Base-by-base conservation (phyloP, 2,797 vertebrate species). In the Oreortyx pictus region DNA sequence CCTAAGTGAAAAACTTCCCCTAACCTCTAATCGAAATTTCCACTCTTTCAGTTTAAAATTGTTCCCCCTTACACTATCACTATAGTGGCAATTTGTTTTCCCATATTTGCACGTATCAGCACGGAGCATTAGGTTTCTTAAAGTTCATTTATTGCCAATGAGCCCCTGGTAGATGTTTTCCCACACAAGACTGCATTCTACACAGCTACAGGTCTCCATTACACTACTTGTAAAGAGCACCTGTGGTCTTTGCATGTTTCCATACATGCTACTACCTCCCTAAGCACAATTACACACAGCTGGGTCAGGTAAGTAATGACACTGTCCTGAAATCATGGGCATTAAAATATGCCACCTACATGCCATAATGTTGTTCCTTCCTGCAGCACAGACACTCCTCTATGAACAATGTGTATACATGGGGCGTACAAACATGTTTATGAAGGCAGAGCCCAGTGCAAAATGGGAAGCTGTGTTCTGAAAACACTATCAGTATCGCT, bases 321-420 rank as follows among this genome's bases (percentile, higher is more conserved):
- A 81, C 67, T 50, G 76, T 86, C 74, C 57, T 71, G 86, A 17
- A n/a, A 89, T 84, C 65, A 92, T 2, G 15, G 71, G 60, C 67
- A 88, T 79, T 94, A 27, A 82, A 91, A 88, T 78, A 90, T 86
- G 80, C 85, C 94, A 91, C 29, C 82, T 89, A 49, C 41, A 14
- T 71, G 67, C 74, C 0, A 2, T 59, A 71, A 77, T 15, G 78
- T 68, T 81, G 79, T 31, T 70, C 31, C 82, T 92, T 95, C 88
- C 88, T 81, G 73, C 23, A n/a, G 18, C 68, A 70, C 23, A 83
- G 92, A 73, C 92, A 91, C 95, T 95, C 92, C 91, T 89, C 82
- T 56, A 77, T 20, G 56, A 92, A 95, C 82, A 94, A 94, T 57
- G 82, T 72, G 50, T 64, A 62, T 49, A 81, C 80, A 73, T n/a